phyloP scores from a whole-genome alignment of 2,113 vertebrate species.

The Toxotes jaculatrix region DNA sequence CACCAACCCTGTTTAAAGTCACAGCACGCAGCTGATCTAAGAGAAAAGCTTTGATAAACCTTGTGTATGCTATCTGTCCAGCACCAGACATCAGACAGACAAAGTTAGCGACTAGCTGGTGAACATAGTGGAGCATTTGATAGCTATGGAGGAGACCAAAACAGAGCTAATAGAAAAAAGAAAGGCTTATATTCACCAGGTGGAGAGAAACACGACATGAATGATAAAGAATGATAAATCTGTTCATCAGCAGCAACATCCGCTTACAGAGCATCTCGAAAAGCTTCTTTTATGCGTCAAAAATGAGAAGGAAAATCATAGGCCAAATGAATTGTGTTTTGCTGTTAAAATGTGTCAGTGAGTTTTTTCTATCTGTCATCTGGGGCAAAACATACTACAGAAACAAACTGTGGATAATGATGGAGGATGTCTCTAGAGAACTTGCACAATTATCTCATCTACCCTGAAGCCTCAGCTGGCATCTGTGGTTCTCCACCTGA shows the following conservation, averaged over 20 bases:
- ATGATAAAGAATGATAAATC: background rate
- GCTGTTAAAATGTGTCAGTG: background rate
- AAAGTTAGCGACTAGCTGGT: background rate
- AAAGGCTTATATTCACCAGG: background rate
- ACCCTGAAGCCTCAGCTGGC: conserved; percentile 52
- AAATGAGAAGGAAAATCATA: background rate
- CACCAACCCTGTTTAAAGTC: background rate
- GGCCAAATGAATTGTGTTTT: conserved; percentile 26
- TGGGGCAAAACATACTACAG: conserved; percentile 36
- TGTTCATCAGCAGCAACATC: background rate
- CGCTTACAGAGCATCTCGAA: background rate
- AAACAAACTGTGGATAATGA: conserved; percentile 61
- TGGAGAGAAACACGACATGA: background rate
- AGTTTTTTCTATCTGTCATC: conserved; percentile 26
- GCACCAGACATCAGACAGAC: background rate
- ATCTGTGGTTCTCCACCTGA: conserved; percentile 61
- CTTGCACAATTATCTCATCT: conserved; percentile 70
- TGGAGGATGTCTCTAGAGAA: conserved; percentile 55
- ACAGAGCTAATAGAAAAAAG: background rate
- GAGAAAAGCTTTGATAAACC: background rate
- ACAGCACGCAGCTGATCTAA: too few relatives aligned
- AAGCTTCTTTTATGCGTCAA: too few relatives aligned
- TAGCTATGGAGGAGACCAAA: background rate
- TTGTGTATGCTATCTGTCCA: background rate
- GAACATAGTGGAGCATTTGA: background rate